These are phyloP conservation scores for Luffia ferchaultella DNA, from an alignment of 2,888 invertebrate genomes.

Conservation along the genomic window DNA sequence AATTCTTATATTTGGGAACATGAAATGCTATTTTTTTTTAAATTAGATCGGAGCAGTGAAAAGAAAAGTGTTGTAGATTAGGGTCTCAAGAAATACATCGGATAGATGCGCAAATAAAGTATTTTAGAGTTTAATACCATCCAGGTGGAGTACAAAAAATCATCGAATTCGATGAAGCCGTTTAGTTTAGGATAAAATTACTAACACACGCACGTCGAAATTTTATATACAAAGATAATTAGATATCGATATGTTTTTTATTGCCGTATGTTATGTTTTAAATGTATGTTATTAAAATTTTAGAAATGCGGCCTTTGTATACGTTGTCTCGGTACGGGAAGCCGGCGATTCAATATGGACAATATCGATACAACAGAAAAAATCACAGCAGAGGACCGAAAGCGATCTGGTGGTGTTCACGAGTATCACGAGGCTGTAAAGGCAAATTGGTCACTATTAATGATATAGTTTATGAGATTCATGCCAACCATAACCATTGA, in stretches of 20 bases:
- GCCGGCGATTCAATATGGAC: slow-evolving; percentile 27
- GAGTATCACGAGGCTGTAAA: slow-evolving; percentile 21
- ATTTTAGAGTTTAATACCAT: too few species aligned
- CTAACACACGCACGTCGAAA: too few species aligned
- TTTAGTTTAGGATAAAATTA: too few species aligned
- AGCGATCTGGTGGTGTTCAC: slow-evolving; percentile 36
- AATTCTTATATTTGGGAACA: too few species aligned
- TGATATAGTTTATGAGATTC: slow-evolving; percentile 15
- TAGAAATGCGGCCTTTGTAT: background rate
- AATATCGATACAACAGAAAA: slow-evolving; percentile 29
- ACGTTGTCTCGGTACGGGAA: slow-evolving; percentile 21
- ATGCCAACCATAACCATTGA: background rate
- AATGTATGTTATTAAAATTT: too few species aligned
- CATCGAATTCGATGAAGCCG: too few species aligned
- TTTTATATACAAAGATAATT: too few species aligned
- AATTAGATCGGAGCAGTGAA: background rate
- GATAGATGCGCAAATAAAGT: too few species aligned
- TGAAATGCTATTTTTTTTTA: background rate
- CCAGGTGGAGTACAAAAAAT: too few species aligned
- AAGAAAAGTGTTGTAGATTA: background rate
- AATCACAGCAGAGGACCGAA: slow-evolving; percentile 29
- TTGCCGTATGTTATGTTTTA: too few species aligned
- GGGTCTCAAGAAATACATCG: background rate
- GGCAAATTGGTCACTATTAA: slow-evolving; percentile 22
- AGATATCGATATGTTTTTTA: too few species aligned